Evolutionary conservation across 2,113 vertebrate species (phyloP), one percentile per base, ranked within the genome.

Genomic region (Grallaria varia): DNA sequence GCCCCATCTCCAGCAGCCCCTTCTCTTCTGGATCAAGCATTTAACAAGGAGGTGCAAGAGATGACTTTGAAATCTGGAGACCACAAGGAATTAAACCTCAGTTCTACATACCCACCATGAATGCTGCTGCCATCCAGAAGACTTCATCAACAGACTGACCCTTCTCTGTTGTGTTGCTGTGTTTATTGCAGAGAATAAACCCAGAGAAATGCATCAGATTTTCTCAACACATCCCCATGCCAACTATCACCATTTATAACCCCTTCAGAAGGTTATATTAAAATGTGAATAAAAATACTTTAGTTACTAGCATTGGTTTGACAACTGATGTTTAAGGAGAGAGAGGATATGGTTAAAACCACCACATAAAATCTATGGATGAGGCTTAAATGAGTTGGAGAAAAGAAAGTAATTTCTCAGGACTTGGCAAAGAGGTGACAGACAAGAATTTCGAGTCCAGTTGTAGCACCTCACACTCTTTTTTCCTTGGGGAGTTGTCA

Each of bases 371-470:
- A 88, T 89, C 22, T 80, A 94, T 87, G 69, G 42, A 74, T 60
- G 42, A 83, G 44, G 42, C 45, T 91, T 94, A 73, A 90, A 44
- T 62, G 83, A 63, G 17, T 33, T 37, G 17, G 25, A 15, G 8
- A 91, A 82, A 64, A 55, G 14, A 63, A 50, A 74, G 47, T 37
- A 95, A 25, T 84, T 87, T 95, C 85, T 95, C 88, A 95, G 91
- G 49, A 87, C 76, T 88, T 69, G 52, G 82, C 67, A 90, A 92
- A 95, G 20, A 92, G 81, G 49, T 56, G 33, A 90, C 21, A 84
- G 45, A 77, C 28, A 85, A 88, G 44, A 90, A 91, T 95, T 96
- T 95, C 59, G 71, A 81, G 37, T 23, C 78, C 82, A 90, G 82
- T 67, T 95, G 50, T 50, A 84, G 35, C 7, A 53, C 12, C 4